Base-by-base conservation (phyloP, 2,113 vertebrate species). In the Neopipo cinnamomea region DNA sequence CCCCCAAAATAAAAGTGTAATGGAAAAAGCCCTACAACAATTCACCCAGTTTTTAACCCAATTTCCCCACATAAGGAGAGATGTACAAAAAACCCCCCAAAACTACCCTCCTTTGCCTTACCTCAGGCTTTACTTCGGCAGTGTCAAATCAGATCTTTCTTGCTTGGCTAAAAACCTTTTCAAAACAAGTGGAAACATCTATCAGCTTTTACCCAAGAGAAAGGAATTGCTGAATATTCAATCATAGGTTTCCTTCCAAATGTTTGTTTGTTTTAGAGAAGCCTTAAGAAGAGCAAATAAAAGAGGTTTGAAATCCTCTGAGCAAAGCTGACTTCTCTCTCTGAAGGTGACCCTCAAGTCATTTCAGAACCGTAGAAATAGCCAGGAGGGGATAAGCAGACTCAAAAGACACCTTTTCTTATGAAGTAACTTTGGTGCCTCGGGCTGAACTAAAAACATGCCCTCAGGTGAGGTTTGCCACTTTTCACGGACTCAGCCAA, bases 191-290 rank as follows among this genome's bases (percentile, higher is more conserved):
- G 47, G 52, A 56, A 82, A 66, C 2, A 1, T 59, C 79, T 83
- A 58, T 63, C 82, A 47, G 78, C 89, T 68, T 79, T 85, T 83
- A 79, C 63, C 33, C 68, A 66, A 50, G 72, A 66, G 47, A 77
- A 81, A 73, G 12, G 35, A 73, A 91, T 24, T 21, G 59, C 65
- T 77, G 63, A 88, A 78, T 95, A 91, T 85, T 84, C 86, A 92
- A 1, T 30, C 47, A 13, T 1, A 80, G 84, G 46, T 93, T 86
- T 88, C 79, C 67, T 55, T 84, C 33, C 74, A 85, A 88, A 70
- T 12, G 66, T 50, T 63, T 88, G 62, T 59, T 86, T 87, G 83
- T 91, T 93, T 86, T 72, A 92, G 46, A 52, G 72, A 81, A 95
- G 53, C 63, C 47, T 88, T 92, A 88, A 82, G 39, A 92, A 84